phyloP scores from a whole-genome alignment of 2,797 vertebrate species.

The Sylvia borin region DNA sequence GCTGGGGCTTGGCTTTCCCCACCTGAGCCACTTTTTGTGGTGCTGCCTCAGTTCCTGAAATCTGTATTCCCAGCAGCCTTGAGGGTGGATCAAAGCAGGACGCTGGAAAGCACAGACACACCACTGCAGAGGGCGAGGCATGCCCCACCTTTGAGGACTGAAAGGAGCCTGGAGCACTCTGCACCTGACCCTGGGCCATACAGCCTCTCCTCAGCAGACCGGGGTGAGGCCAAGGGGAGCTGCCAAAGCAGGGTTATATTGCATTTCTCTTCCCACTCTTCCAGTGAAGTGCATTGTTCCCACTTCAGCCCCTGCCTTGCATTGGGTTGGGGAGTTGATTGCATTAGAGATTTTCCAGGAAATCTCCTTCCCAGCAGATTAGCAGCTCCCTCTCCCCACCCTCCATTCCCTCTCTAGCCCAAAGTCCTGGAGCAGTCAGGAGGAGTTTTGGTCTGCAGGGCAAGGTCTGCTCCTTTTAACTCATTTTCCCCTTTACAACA shows the following conservation, averaged over 20 bases:
- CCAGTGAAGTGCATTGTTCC: fast-evolving
- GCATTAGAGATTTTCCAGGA: not conserved
- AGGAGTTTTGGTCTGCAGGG: not conserved
- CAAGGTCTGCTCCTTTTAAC: not conserved
- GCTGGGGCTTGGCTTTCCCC: fast-evolving
- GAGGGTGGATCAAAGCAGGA: not conserved
- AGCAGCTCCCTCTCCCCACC: not conserved
- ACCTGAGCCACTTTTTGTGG: not conserved
- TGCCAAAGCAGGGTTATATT: not conserved
- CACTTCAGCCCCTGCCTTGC: fast-evolving
- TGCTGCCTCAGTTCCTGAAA: not conserved
- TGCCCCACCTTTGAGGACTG: not conserved
- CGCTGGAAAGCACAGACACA: not conserved
- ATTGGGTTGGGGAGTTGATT: not conserved
- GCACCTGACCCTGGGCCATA: not conserved
- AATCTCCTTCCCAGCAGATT: slow-evolving; percentile 7
- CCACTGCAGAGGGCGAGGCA: fast-evolving
- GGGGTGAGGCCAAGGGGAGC: not conserved
- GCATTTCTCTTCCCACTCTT: not conserved
- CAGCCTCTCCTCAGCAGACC: not conserved
- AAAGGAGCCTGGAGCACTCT: not conserved
- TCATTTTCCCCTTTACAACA: not conserved
- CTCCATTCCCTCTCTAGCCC: not conserved
- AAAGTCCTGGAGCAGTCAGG: not conserved
- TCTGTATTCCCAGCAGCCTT: not conserved